Evolutionary conservation across 2,113 vertebrate genomes (phyloP), one percentile per base, ranked within the genome.

Genomic region (Proterorhinus semilunaris): DNA sequence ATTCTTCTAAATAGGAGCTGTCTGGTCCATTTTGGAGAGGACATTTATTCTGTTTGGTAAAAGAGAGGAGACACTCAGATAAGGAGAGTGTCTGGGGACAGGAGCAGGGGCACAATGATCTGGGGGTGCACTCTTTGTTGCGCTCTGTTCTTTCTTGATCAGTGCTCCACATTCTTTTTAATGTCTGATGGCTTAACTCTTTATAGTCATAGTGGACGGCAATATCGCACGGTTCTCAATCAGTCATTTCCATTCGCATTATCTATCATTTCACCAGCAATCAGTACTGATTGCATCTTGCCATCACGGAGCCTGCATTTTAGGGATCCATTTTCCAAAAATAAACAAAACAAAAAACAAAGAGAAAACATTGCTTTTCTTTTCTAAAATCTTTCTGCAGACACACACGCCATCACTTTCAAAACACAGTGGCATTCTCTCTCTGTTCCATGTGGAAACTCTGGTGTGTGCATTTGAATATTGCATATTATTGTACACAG

Each of bases 361-460:
- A 84, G 76, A 83, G 74, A 82, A 83, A 83, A 82, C 78, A 80
- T 62, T 10, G 70, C 74, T 68, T 78, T 0, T 45, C 36, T 75
- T 6, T 69, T 7, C 36, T 36, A 45, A 10, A 54, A 2, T 48
- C 47, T 6, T 17, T 42, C 50, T 75, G 27, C 68, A 13, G 10
- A 61, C 1, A 42, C 16, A 68, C 8, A 45, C 45, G 55, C 5
- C 6, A 52, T 10, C 4, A 27, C 8, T 42, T 68, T 21, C 6
- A 58, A 69, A 10, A 59, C 27, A 0, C 50, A 13, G n/a, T 47
- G 2, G 3, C 67, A 17, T 71, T 64, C 62, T 43, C 15, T 57
- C 62, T 57, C 74, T 86, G 57, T 72, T 84, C 75, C 75, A 66
- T 13, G n/a, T 65, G 53, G 27, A 75, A 67, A 71, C 66, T 8